Evolutionary conservation across 2,797 vertebrate species (phyloP), one percentile per base, ranked within the genome.

Genomic region (Brachyrhaphis roseni): DNA sequence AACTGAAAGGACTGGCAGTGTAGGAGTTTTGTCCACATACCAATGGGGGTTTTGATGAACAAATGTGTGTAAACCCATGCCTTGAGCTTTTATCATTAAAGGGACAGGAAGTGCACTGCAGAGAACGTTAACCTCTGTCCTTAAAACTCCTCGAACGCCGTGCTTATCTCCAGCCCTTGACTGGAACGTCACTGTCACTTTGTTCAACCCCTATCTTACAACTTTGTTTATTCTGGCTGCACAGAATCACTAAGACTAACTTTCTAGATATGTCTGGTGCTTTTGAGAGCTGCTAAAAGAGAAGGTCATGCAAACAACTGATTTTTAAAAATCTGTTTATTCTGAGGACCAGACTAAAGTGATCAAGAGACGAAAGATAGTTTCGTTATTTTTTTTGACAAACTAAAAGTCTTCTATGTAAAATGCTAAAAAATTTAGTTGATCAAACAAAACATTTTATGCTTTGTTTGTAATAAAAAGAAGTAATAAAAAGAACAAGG

Each of bases 131-230:
- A 80, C 75, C 80, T 87, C 46, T 78, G 80, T 75, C 72, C 77
- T 26, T 45, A 39, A 87, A 71, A 15, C 34, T 57, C 62, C 41
- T 20, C 8, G 72, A n/a, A 15, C 49, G 23, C 39, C 4, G 0
- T 0, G 47, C 75, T 84, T 84, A 85, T 86, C 84, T 85, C 0
- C 1, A 73, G 55, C 55, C 73, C 79, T 78, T 78, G 72, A 74
- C 74, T 72, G 31, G 41, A 13, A 23, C 13, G 45, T 74, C 75
- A 28, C 59, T 51, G 59, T 34, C 59, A 39, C 36, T 2, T 31
- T 66, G 78, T 83, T 80, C 49, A 76, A 57, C 75, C 41, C 45
- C 5, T 82, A 71, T 80, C 73, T 80, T n/a, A 71, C 78, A 36
- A 70, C 66, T 72, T 28, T 82, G 39, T 81, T 84, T 68, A 46